Evolutionary conservation across 1,140 invertebrate species (phyloP).

Genomic region (Leptonema lineaticorne): DNA sequence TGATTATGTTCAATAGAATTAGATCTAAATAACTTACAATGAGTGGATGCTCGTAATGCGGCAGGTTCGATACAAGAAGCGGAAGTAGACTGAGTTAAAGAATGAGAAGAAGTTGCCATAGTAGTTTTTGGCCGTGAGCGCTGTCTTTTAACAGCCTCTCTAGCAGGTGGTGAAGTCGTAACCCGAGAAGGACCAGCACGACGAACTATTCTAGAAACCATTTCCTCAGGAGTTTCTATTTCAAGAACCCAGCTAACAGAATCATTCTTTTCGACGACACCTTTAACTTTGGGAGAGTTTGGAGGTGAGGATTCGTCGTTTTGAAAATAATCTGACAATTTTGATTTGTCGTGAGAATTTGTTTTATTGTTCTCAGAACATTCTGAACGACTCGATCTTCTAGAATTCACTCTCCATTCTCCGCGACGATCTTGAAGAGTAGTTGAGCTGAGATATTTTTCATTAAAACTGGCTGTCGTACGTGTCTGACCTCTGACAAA

Average conservation of each 20-base stretch:
- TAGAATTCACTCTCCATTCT: conserved; percentile 25
- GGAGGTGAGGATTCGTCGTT: conserved; percentile 54
- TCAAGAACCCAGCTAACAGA: conserved; percentile 82
- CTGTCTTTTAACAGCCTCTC: conserved; percentile 42
- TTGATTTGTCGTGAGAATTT: conserved; percentile 13
- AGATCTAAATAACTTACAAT: conserved; percentile 36
- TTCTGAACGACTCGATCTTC: conserved; percentile 26
- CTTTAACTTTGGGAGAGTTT: conserved; percentile 69
- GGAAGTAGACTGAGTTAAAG: conserved; percentile 58
- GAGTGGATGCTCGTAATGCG: conserved; percentile 11
- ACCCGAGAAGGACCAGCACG: conserved; percentile 58
- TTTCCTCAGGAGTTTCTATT: conserved; percentile 66
- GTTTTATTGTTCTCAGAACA: conserved; percentile 27
- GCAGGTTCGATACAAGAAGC: conserved; percentile 47
- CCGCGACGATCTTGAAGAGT: conserved; percentile 26
- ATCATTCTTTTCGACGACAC: conserved; percentile 78
- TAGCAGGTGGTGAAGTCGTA: conserved; percentile 46
- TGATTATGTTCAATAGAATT: conserved; percentile 37
- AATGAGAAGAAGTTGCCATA: conserved; percentile 52
- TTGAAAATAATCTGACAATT: conserved; percentile 29
- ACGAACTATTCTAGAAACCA: conserved; percentile 60
- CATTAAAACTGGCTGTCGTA: conserved; percentile 39
- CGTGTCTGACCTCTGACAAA: conserved; percentile 31
- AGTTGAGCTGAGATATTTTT: conserved; percentile 34
- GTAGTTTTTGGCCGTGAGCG: conserved; percentile 42